These are phyloP conservation scores for Phragmatobia fuliginosa DNA, from an alignment of 2,888 invertebrate species.

Conservation along the genomic window DNA sequence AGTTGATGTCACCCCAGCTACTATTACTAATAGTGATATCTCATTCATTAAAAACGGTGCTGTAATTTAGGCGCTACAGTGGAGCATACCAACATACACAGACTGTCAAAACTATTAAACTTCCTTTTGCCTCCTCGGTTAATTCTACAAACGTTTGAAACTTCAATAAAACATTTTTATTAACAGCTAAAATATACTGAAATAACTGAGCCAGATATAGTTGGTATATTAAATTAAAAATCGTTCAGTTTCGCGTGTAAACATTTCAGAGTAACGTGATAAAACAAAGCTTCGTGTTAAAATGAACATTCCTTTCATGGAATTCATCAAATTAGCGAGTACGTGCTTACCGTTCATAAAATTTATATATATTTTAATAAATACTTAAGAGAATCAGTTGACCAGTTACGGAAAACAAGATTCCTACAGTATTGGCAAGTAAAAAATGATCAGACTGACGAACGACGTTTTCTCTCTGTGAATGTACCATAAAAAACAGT, in stretches of 20 bases:
- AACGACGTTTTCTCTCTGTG: slow-evolving; percentile 52
- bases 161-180: neutral
- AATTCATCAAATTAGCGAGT: slow-evolving; percentile 38
- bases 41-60: too few relatives aligned
- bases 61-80: too few relatives aligned
- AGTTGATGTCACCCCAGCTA: too few relatives aligned
- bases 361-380: slow-evolving; percentile 23
- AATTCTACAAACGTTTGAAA: too few relatives aligned
- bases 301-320: slow-evolving; percentile 25
- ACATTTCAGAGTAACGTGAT: slow-evolving; percentile 10
- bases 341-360: slow-evolving; percentile 17
- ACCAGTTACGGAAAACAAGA: slow-evolving; percentile 43
- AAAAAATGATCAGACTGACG: slow-evolving; percentile 47
- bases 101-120: too few relatives aligned
- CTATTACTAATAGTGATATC: too few relatives aligned
- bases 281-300: neutral
- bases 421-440: slow-evolving; percentile 41
- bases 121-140: too few relatives aligned
- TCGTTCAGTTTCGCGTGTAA: neutral
- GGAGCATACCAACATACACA: too few relatives aligned
- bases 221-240: neutral
- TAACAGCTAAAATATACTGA: neutral
- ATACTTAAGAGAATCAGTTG: slow-evolving; percentile 23
- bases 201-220: neutral
- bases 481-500: slow-evolving; percentile 55